Percentiles rank a stretch among this genome's conserved stretches.
Conservation (phyloP, 2,113 vertebrate genomes). For the Bucco capensis region DNA sequence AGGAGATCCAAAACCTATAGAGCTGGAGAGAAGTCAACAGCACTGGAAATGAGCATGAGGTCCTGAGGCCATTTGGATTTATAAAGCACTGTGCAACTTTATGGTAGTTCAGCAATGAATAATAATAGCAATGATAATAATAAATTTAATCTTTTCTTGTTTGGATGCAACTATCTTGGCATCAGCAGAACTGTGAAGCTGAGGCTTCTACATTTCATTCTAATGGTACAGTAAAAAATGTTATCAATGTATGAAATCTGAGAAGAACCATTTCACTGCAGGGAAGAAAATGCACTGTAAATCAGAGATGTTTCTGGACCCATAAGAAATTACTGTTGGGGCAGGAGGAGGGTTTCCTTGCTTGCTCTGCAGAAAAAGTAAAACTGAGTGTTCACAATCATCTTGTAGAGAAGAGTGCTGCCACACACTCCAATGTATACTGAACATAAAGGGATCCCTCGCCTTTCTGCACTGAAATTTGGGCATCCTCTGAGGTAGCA, state of each 20-base stretch:
- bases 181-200: constrained; percentile 24
- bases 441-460: not conserved
- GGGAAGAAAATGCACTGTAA: not conserved
- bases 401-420: not conserved
- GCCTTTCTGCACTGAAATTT: not conserved
- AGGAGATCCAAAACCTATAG: not conserved
- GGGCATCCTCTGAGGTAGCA: not conserved
- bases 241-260: not conserved
- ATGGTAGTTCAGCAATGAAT: constrained; percentile 4
- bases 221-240: not conserved
- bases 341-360: not conserved
- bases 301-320: not conserved
- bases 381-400: not conserved
- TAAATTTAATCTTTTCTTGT: constrained; percentile 13
- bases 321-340: not conserved
- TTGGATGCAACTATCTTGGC: not conserved
- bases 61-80: not conserved
- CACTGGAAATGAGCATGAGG: not conserved
- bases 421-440: not conserved
- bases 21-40: not conserved
- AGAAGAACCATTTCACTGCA: not conserved
- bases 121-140: not conserved
- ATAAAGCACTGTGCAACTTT: not conserved
- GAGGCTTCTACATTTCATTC: constrained; percentile 17
- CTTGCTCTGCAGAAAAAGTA: not conserved